A percentile compares a stretch with the other conserved stretches of the same genome.
phyloP scores from a whole-genome alignment of 2,888 invertebrate species.

The Drosophila helvetica region DNA sequence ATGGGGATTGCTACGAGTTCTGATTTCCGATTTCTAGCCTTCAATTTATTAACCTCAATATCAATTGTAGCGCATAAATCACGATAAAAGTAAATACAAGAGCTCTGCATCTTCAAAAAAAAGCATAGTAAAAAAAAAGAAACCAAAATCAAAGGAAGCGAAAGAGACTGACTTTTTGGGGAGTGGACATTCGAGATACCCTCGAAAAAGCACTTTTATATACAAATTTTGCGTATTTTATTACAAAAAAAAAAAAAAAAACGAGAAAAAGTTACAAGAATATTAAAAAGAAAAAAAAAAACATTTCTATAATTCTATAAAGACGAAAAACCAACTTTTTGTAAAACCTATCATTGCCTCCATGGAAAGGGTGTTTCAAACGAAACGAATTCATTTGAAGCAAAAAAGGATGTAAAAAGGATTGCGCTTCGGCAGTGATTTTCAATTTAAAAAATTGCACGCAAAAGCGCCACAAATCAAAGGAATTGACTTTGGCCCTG shows the following conservation, averaged over 20 bases:
- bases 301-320: no score
- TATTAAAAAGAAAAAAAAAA: no score
- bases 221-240: no score
- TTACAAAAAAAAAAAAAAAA: no score
- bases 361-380: background rate
- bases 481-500: conserved; percentile 74
- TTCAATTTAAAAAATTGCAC: conserved; percentile 80
- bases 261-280: no score
- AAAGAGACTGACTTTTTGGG: background rate
- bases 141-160: conserved; percentile 19
- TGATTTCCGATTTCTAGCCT: conserved; percentile 51
- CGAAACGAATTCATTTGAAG: conserved; percentile 70
- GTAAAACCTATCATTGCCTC: background rate
- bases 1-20: conserved; percentile 20
- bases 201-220: background rate
- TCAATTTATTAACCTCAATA: conserved; percentile 78
- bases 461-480: conserved; percentile 81
- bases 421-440: conserved; percentile 74
- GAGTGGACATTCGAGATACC: background rate
- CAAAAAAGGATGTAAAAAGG: conserved; percentile 69
- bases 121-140: conserved; percentile 18
- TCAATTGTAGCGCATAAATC: conserved; percentile 76
- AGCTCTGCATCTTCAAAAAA: conserved; percentile 59
- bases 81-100: conserved; percentile 78
- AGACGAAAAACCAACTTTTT: no score